phyloP scores from a whole-genome alignment of 2,113 vertebrate species.

The Epinephelus lanceolatus region DNA sequence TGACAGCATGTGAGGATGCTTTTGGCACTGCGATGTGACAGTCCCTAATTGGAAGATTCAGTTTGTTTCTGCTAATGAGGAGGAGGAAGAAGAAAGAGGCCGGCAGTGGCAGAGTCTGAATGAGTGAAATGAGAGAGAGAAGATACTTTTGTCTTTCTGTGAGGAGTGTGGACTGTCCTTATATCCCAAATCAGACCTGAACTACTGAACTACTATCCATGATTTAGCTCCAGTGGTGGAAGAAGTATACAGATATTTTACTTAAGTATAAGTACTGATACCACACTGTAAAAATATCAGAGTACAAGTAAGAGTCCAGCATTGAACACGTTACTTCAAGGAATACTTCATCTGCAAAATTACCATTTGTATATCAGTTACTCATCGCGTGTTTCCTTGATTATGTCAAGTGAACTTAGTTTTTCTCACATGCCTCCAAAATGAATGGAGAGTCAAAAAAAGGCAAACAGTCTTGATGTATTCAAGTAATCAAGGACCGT shows the following conservation, averaged over 20 bases:
- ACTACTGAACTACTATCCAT: not conserved
- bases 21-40: slow-evolving; percentile 43
- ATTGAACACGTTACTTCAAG: too few species aligned
- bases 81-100: not conserved
- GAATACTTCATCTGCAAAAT: too few species aligned
- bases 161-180: not conserved
- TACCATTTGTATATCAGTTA: too few species aligned
- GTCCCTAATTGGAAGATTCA: slow-evolving; percentile 53
- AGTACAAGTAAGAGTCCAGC: too few species aligned
- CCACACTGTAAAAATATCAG: too few species aligned
- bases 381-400: too few species aligned
- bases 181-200: not conserved
- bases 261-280: too few species aligned
- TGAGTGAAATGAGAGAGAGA: not conserved
- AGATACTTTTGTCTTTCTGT: not conserved
- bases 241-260: not conserved
- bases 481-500: too few species aligned
- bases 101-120: not conserved
- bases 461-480: too few species aligned
- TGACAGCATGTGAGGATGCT: slow-evolving; percentile 39
- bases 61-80: slow-evolving; percentile 58
- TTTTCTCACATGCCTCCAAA: too few species aligned
- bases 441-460: too few species aligned
- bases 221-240: not conserved
- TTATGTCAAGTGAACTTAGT: too few species aligned